Conservation (phyloP, 2,113 vertebrate species). For the Drymodes brunneopygia region DNA sequence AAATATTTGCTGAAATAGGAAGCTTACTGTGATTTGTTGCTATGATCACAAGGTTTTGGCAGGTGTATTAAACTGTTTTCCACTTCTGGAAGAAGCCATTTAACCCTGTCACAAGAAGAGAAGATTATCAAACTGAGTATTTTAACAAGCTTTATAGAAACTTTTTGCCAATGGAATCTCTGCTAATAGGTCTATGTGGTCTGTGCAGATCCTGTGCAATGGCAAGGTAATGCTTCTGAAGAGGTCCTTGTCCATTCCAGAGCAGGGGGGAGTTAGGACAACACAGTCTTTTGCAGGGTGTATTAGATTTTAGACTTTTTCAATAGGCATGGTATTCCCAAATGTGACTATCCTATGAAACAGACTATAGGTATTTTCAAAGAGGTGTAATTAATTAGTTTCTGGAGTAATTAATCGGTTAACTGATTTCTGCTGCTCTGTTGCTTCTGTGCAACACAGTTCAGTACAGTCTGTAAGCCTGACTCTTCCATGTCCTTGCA, state of each 20-base stretch:
- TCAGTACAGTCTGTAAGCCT: background rate
- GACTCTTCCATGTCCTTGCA: background rate
- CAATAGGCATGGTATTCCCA: background rate
- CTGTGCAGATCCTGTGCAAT: rapidly evolving
- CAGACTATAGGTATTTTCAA: background rate
- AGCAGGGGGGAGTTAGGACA: background rate
- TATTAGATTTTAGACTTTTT: background rate
- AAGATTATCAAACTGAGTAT: background rate
- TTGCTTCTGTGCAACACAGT: background rate
- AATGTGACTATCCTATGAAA: background rate
- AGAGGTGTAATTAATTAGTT: background rate
- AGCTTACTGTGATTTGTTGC: background rate
- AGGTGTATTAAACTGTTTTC: background rate
- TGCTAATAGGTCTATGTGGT: background rate
- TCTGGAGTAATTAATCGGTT: background rate
- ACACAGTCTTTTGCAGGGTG: background rate
- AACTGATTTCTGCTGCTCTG: background rate
- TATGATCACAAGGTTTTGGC: background rate
- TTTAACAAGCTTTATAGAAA: background rate
- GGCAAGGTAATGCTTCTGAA: background rate
- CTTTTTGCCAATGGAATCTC: background rate
- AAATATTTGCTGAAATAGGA: background rate
- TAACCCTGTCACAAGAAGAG: background rate
- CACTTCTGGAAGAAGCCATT: background rate
- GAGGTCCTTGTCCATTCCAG: background rate